Conservation (phyloP, 1,140 invertebrate species). For the Frieseomelitta varia region DNA sequence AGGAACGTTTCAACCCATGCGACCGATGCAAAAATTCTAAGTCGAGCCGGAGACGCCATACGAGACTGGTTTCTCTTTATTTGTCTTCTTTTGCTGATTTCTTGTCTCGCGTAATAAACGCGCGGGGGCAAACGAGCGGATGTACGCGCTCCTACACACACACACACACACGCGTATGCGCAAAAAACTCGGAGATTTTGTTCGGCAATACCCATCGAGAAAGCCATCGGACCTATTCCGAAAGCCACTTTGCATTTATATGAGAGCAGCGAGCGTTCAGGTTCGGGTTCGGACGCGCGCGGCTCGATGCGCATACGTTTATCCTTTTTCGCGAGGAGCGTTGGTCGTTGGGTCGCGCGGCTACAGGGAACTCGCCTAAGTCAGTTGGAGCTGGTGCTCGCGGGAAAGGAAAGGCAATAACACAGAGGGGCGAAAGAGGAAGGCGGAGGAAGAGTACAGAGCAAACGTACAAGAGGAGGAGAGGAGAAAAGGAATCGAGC, state of each 20-base stretch:
- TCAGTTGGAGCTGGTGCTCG: background rate
- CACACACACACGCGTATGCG: too few species aligned
- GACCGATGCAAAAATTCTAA: background rate
- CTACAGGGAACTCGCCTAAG: background rate
- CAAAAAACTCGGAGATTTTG: background rate
- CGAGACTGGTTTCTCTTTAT: background rate
- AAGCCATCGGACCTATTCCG: slow-evolving; percentile 21
- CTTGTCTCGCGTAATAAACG: background rate
- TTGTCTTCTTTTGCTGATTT: background rate
- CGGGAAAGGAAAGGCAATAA: background rate
- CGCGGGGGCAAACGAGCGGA: background rate
- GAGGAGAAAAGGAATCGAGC: slow-evolving; percentile 17
- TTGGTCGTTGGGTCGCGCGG: background rate
- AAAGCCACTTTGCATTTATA: slow-evolving; percentile 74
- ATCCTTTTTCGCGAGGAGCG: background rate
- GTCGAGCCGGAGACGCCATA: too few species aligned
- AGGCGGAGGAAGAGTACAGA: background rate
- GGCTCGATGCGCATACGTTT: slow-evolving; percentile 17
- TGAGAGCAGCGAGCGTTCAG: slow-evolving; percentile 46
- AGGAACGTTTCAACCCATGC: background rate
- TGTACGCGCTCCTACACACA: background rate
- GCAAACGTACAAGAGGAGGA: background rate
- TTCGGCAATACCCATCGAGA: background rate
- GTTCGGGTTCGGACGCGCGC: slow-evolving; percentile 31
- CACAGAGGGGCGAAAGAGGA: background rate